A percentile compares a stretch with the other conserved stretches of the same genome.
Evolutionary conservation across 2,797 vertebrate genomes (phyloP).

Genomic region (Petrocephalus schoutedeni): DNA sequence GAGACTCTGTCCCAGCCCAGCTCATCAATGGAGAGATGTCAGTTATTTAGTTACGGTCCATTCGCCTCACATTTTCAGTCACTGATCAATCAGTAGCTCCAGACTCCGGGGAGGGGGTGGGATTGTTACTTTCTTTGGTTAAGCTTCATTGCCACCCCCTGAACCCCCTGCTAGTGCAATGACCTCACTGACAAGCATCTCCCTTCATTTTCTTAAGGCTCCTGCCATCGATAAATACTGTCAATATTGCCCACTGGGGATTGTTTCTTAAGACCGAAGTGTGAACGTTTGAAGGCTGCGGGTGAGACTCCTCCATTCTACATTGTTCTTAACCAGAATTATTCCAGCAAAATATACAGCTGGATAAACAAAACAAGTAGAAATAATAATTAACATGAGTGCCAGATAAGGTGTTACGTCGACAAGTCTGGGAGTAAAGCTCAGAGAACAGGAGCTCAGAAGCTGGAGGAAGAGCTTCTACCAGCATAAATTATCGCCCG

Average conservation of each 20-base stretch:
- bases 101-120: not conserved
- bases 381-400: not conserved
- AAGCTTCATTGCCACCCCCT: not conserved
- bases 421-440: not conserved
- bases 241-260: not conserved
- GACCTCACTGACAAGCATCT: not conserved
- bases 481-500: not conserved
- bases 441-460: not conserved
- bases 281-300: not conserved
- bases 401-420: not conserved
- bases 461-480: not conserved
- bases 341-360: not conserved
- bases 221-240: not conserved
- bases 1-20: not conserved
- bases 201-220: not conserved
- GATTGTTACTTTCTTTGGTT: not conserved
- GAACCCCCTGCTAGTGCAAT: not conserved
- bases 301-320: not conserved
- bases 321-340: not conserved
- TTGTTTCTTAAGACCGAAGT: not conserved
- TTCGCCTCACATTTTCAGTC: not conserved
- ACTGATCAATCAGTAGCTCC: not conserved
- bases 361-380: not conserved
- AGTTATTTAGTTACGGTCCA: not conserved
- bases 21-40: not conserved